Evolutionary conservation across 2,113 vertebrate genomes (phyloP), one percentile per base, ranked within the genome.

Genomic region (Himantopus leucocephalus): DNA sequence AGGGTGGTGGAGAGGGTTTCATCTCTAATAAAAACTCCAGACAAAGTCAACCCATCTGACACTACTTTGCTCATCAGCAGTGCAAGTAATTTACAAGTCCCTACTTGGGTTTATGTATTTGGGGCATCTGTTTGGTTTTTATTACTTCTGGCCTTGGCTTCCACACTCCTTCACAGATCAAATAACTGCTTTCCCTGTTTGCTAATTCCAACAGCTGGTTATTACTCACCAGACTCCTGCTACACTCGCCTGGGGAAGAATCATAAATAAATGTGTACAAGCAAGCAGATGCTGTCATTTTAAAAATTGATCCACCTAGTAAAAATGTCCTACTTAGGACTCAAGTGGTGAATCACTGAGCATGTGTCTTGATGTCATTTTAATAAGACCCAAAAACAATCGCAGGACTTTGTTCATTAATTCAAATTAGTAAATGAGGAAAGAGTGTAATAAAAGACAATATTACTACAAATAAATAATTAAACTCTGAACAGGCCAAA

Each of bases 281-380:
- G 96, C 94, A 97, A 98, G 96, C 97, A 98, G 98, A 98, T 98
- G 98, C 94, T 98, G 96, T 98, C 97, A 98, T 98, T 98, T 98
- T 94, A 97, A 96, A 98, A 94, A 97, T 26, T 74, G 83, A 98
- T 96, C 94, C 94, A 97, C 96, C 96, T 93, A 97, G 88, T 92
- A 94, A 96, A 98, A 98, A 96, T 41, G 83, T 84, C 96, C 97
- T 97, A 91, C 96, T 97, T 88, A 95, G 94, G 97, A 93, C 90
- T 97, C 94, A 82, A 97, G 96, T 95, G 93, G 90, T 90, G 56
- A 95, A 95, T 83, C 60, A 90, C 62, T 37, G 77, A 98, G 95
- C 95, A 30, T 84, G 86, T 94, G 74, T 96, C 96, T 92, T 77
- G 85, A 94, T 92, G 93, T 80, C 92, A 92, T 93, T 95, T 97